Evolutionary conservation across 2,113 vertebrate genomes (phyloP).

Genomic region (Mesocricetus auratus): DNA sequence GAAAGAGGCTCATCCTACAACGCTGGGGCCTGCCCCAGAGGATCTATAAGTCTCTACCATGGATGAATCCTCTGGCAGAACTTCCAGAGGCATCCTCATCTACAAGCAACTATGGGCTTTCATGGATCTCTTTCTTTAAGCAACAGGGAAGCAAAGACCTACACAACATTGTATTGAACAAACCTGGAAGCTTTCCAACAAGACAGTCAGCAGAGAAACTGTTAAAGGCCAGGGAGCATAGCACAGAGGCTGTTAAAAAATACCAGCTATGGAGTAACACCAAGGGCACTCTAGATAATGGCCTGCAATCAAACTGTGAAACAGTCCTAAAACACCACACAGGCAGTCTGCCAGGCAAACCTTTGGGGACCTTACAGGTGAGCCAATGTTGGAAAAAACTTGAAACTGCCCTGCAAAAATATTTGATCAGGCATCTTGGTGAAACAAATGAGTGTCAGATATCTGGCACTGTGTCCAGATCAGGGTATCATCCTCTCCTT

Average conservation of each 20-base stretch:
- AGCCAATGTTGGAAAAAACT: neutral
- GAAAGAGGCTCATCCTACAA: slow-evolving; percentile 40
- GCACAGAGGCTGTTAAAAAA: neutral
- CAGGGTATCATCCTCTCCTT: neutral
- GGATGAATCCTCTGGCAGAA: neutral
- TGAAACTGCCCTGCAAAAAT: neutral
- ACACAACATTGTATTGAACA: neutral
- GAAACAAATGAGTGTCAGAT: neutral
- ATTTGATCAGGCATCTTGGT: slow-evolving; percentile 9
- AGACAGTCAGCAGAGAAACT: neutral
- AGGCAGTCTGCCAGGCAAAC: neutral
- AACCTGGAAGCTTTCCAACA: neutral
- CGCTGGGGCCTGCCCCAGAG: neutral
- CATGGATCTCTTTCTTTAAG: neutral
- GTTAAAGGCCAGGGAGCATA: neutral
- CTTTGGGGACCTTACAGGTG: neutral
- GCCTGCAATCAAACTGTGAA: neutral
- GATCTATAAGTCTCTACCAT: neutral
- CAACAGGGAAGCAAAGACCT: neutral
- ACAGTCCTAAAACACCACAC: neutral
- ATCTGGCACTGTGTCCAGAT: neutral
- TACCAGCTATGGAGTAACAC: neutral
- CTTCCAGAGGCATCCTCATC: neutral
- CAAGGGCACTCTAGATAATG: neutral
- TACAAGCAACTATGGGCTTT: too few species aligned